These are phyloP conservation scores for Lytechinus variegatus DNA, from an alignment of 35 echinoderm and acorn worm genomes.

Conservation along the genomic window DNA sequence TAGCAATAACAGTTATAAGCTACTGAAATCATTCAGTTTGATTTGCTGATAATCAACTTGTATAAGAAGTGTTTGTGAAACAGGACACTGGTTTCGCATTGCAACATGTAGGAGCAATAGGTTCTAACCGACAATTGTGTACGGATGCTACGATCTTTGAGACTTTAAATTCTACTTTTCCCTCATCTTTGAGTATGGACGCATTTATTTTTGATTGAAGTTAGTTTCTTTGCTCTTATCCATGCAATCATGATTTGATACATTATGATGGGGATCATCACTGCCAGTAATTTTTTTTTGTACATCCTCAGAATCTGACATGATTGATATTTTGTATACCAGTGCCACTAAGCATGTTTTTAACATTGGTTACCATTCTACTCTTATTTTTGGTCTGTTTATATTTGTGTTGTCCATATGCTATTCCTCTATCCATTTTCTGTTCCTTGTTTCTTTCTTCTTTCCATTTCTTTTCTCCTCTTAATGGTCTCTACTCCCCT, in stretches of 20 bases:
- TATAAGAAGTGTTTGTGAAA: no score
- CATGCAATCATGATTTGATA: not conserved
- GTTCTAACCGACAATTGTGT: no score
- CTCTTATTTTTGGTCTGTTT: no score
- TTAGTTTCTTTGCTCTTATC: not conserved
- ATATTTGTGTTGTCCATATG: no score
- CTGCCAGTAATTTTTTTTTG: not conserved
- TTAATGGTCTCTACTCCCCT: not conserved
- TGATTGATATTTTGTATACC: not conserved
- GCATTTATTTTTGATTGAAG: not conserved
- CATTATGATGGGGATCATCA: not conserved
- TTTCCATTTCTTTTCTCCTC: not conserved
- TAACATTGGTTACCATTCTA: no score
- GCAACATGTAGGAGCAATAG: no score
- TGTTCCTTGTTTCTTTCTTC: not conserved
- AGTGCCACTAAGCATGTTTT: no score
- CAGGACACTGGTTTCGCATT: no score
- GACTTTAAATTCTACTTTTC: not conserved
- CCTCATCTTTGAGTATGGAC: not conserved
- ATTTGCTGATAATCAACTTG: no score
- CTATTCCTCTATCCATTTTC: not conserved
- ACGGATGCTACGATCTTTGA: no score
- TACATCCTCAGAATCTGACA: not conserved
- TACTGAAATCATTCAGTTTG: no score
- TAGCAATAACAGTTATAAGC: no score